Evolutionary conservation across 2,888 invertebrate genomes (phyloP).

Genomic region (Melieria omissa): DNA sequence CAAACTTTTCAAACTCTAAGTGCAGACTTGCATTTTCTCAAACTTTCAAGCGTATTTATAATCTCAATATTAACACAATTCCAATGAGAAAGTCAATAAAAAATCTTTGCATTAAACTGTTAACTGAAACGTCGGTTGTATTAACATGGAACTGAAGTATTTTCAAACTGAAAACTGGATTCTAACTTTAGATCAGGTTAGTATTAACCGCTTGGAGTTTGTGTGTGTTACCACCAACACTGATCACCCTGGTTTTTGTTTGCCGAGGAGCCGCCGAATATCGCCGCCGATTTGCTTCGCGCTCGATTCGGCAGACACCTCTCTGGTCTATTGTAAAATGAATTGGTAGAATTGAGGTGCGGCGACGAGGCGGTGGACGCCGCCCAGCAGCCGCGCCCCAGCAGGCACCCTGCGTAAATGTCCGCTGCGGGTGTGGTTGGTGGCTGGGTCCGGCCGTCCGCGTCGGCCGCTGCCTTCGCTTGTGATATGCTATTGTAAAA

Average conservation of each 20-base stretch:
- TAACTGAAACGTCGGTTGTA: slow-evolving; percentile 47
- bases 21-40: not conserved
- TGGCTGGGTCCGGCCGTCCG: not conserved
- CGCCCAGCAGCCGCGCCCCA: not conserved
- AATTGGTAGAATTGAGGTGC: slow-evolving; percentile 49
- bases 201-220: slow-evolving; percentile 41
- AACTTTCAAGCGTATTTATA: not conserved
- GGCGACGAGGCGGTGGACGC: not conserved
- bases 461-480: not conserved
- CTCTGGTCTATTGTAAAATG: slow-evolving; percentile 56
- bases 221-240: slow-evolving; percentile 50
- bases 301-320: not conserved
- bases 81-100: not conserved
- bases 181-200: slow-evolving; percentile 45
- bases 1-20: not conserved
- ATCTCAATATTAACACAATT: slow-evolving; percentile 28
- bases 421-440: no score
- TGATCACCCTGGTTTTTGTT: slow-evolving; percentile 38
- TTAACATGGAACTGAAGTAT: slow-evolving; percentile 51
- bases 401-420: no score
- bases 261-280: not conserved
- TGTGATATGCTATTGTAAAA: slow-evolving; percentile 34
- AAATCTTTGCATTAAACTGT: slow-evolving; percentile 22
- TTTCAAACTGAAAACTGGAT: slow-evolving; percentile 53
- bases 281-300: not conserved